Conservation (phyloP, 2,888 invertebrate species). For the Eupithecia dodoneata region DNA sequence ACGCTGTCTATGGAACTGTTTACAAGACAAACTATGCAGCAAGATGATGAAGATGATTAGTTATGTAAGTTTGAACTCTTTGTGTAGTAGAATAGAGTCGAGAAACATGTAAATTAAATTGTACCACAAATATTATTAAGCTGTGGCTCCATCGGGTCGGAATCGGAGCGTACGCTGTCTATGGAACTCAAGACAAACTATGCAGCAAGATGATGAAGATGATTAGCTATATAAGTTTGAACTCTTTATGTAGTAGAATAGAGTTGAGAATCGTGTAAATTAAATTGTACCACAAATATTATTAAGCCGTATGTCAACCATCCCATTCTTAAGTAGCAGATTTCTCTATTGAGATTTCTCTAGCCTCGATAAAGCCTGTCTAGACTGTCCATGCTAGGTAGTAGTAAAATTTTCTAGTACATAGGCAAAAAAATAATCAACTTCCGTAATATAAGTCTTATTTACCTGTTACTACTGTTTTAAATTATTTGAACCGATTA, state of each 20-base stretch:
- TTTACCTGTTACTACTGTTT: background rate
- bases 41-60: conserved; percentile 25
- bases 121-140: background rate
- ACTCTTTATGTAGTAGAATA: conserved; percentile 1
- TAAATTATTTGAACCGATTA: background rate
- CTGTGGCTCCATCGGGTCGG: background rate
- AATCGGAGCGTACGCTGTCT: conserved; percentile 86
- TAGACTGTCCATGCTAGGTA: background rate
- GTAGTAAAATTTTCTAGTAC: background rate
- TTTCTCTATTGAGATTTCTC: background rate
- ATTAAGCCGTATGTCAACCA: background rate
- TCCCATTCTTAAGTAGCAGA: background rate
- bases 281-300: background rate
- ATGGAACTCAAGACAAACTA: conserved; percentile 91
- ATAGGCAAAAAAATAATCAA: background rate
- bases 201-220: conserved; percentile 54
- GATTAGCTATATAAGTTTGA: conserved; percentile 22
- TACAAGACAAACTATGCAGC: conserved; percentile 86
- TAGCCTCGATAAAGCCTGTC: background rate
- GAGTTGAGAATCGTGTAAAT: background rate
- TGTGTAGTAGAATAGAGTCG: background rate
- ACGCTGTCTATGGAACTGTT: conserved; percentile 91
- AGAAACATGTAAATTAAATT: background rate
- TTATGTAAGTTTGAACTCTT: conserved; percentile 15
- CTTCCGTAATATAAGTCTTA: background rate